Evolutionary conservation across 2,888 invertebrate species (phyloP), one percentile per base, ranked within the genome.

Genomic region (Polylopha cassiicola): DNA sequence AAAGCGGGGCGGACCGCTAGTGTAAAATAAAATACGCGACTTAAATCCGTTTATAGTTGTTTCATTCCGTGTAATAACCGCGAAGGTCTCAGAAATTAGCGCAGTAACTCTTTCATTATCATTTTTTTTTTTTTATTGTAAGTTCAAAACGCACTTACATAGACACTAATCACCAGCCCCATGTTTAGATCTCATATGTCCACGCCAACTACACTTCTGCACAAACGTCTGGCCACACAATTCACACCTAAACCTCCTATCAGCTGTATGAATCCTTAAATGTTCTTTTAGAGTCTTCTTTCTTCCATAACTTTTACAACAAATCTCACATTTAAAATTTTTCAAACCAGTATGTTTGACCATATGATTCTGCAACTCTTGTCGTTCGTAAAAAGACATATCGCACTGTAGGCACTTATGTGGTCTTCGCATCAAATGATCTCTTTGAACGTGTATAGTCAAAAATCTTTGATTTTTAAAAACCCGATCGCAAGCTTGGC

Each of bases 301-400:
- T 46, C 62, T 55, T 15, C 46, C 47, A 17, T 52, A 47, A 1
- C 23, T 27, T 22, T 66, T 69, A 5, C 50, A 30, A 36, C 73
- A 74, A 3, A 68, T 42, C 10, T 58, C 53, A 36, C 75, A 75
- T 30, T 60, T 53, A 33, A 59, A 72, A 3, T 62, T 62, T 48
- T 63, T 67, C 13, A 56, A 53, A 3, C 58, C 63, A 1, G 65
- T 63, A 45, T 75, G 75, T 27, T 61, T 68, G 22, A 63, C 57
- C 51, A 61, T 56, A 44, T 84, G 84, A 10, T 62, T 62, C 14
- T 60, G 63, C 36, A 82, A 50, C 37, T 67, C 63, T 6, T 61
- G 59, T 22, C 63, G 66, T 0, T 59, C 50, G 42, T 61, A 73
- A 43, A 78, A 81, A 17, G 58, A 63, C 39, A 61, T 65, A 0